phyloP scores from a whole-genome alignment of 2,797 vertebrate species.

The Tenualosa thibaudeaui region DNA sequence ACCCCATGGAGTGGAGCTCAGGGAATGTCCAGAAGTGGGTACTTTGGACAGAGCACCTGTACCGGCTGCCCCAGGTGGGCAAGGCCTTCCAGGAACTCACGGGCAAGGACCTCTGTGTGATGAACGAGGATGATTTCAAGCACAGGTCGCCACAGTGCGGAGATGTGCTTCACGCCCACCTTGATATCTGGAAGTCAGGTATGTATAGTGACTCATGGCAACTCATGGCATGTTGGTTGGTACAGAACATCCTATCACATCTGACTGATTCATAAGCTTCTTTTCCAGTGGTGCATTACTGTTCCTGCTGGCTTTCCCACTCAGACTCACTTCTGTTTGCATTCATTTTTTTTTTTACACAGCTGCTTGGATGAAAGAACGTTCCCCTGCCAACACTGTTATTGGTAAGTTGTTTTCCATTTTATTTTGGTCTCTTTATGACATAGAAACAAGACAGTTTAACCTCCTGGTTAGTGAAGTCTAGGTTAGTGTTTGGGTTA shows the following conservation, averaged over 20 bases:
- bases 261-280: too few relatives aligned
- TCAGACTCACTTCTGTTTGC: conserved; percentile 12
- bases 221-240: not conserved
- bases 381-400: conserved; percentile 71
- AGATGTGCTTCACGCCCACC: conserved; percentile 90
- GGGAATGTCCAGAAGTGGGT: conserved; percentile 97
- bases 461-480: not conserved
- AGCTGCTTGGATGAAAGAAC: conserved; percentile 98
- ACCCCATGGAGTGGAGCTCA: conserved; percentile 90
- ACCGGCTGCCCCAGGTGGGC: conserved; percentile 88
- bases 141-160: conserved; percentile 88
- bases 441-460: too few relatives aligned
- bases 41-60: conserved; percentile 96
- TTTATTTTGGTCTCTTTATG: too few relatives aligned
- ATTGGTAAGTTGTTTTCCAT: conserved; percentile 66
- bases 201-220: conserved; percentile 11
- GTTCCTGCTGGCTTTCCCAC: not conserved
- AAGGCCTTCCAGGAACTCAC: conserved; percentile 91
- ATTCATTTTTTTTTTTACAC: conserved; percentile 44
- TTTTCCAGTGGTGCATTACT: too few relatives aligned
- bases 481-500: not conserved
- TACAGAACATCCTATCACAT: too few relatives aligned
- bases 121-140: conserved; percentile 93
- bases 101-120: conserved; percentile 89
- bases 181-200: conserved; percentile 99